Evolutionary conservation across 2,113 vertebrate species (phyloP), one percentile per base, ranked within the genome.

Genomic region (Sisor rabdophorus): DNA sequence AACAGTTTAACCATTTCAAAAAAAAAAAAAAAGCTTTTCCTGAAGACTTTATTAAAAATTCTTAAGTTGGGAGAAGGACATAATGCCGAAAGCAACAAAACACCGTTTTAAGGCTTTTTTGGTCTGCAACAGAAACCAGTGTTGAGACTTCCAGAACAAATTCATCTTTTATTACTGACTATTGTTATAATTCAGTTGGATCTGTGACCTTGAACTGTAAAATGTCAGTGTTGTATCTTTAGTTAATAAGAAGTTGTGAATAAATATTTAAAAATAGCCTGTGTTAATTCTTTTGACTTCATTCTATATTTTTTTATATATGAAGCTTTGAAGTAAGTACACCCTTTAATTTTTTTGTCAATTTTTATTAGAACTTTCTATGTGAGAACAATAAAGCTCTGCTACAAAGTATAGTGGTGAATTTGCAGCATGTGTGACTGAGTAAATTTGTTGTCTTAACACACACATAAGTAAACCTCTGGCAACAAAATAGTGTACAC

Each of bases 171-270:
- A 60, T 59, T 65, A 71, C 40, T 30, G 2, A 17, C 52, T 48
- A 13, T 77, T 54, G 40, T 80, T 75, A 48, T 75, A 44, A 77
- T 70, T 65, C 75, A 70, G 65, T 76, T 76, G 50, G 73, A 75
- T 73, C 72, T 73, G 75, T 80, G 75, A 78, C 78, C 75, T 74
- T 79, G 72, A 71, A 61, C 75, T 83, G 81, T 83, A 83, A 77
- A 61, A 78, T 76, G 77, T 80, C 68, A 75, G 61, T 82, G 78
- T 78, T 80, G 80, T 82, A 84, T 74, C 71, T 82, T 82, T 82
- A 82, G 81, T 83, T 83, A 71, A 68, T 78, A 80, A 60, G 28
- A 63, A 81, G 71, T 80, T 84, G 73, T 80, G 71, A 80, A 82
- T 78, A 82, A 82, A 67, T 70, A 64, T 78, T 73, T 64, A 69